These are phyloP conservation scores for Polyommatus iphigenia DNA, from an alignment of 2,888 invertebrate species.

Conservation along the genomic window DNA sequence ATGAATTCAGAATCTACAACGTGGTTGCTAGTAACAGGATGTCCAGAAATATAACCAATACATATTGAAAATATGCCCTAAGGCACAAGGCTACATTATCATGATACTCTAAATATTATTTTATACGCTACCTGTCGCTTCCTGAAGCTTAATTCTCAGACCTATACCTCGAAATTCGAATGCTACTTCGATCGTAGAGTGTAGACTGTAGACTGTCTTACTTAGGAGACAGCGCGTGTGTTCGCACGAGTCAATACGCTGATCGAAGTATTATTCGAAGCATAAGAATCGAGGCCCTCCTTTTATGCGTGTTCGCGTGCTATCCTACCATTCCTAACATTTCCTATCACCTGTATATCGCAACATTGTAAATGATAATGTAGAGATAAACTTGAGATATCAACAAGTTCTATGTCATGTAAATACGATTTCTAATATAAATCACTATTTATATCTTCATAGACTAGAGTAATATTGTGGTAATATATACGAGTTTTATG, in stretches of 20 bases:
- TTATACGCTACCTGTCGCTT: neutral
- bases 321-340: neutral
- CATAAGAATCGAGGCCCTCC: neutral
- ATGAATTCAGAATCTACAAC: too few species aligned
- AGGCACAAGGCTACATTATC: neutral
- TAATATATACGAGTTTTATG: neutral
- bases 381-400: neutral
- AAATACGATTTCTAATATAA: neutral
- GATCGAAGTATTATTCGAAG: neutral
- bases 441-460: neutral
- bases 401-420: neutral
- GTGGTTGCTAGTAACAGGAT: too few species aligned
- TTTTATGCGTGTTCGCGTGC: constrained; percentile 6
- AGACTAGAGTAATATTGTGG: neutral
- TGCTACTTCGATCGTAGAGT: too few species aligned
- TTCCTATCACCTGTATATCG: constrained; percentile 5
- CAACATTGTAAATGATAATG: constrained; percentile 8
- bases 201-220: too few species aligned
- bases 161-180: too few species aligned
- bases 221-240: too few species aligned
- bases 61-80: neutral
- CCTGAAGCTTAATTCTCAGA: too few species aligned
- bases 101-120: neutral
- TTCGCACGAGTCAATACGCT: too few species aligned
- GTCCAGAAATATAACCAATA: too few species aligned